Percentiles rank a stretch among this genome's conserved stretches.
phyloP scores from a whole-genome alignment of 2,113 vertebrate genomes.

The Coptodon bakossiorum region DNA sequence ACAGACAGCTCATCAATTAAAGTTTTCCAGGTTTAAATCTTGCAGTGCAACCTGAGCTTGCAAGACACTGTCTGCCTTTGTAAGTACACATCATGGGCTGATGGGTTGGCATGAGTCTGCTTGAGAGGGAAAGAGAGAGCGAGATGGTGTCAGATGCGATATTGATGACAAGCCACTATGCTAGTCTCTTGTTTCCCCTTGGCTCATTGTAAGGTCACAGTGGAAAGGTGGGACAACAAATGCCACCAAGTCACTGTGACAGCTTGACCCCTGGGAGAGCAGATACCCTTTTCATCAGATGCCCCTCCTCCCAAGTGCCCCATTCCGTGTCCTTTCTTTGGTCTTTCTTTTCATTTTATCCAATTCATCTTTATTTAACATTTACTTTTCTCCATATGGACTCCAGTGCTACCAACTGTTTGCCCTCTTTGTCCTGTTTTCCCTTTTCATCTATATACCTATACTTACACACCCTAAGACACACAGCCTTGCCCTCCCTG shows the following conservation, averaged over 20 bases:
- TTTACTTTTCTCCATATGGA: conserved; percentile 17
- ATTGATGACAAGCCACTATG: conserved; percentile 38
- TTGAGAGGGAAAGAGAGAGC: not conserved
- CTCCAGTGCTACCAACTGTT: not conserved
- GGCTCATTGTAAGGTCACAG: conserved; percentile 61
- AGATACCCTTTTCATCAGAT: conserved; percentile 42
- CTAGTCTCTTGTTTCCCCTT: conserved; percentile 46
- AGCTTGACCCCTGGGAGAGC: conserved; percentile 57
- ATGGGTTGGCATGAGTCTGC: conserved; percentile 3
- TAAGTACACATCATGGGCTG: not conserved
- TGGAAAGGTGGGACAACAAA: conserved; percentile 60
- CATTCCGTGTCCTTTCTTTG: not conserved
- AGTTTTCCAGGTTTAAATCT: not conserved
- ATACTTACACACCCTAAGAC: not conserved
- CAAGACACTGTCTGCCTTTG: not conserved
- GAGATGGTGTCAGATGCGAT: conserved; percentile 48
- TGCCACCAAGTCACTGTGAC: conserved; percentile 48
- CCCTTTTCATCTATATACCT: not conserved
- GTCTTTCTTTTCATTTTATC: conserved; percentile 1
- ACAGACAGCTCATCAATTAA: not conserved
- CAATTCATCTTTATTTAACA: conserved; percentile 43
- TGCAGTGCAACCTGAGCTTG: not conserved
- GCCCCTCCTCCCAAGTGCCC: not conserved
- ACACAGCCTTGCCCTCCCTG: not conserved
- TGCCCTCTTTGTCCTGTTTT: not conserved